Evolutionary conservation across 2,797 vertebrate species (phyloP).

Genomic region (Vireo griseus): DNA sequence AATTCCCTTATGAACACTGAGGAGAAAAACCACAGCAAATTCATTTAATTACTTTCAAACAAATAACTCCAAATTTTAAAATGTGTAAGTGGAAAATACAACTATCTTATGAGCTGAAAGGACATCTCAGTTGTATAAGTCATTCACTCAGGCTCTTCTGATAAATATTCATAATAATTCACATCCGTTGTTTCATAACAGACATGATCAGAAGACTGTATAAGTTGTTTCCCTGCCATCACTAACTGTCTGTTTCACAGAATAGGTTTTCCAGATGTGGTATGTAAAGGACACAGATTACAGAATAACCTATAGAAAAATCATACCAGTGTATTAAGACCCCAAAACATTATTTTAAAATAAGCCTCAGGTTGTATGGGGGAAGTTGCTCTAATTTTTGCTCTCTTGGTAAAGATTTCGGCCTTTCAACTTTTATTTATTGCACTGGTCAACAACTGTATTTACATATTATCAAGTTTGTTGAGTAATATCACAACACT

Average conservation of each 20-base stretch:
- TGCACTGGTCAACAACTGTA: not conserved
- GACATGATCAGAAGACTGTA: not conserved
- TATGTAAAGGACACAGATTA: not conserved
- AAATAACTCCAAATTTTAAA: not conserved
- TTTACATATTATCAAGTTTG: not conserved
- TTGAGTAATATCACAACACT: not conserved
- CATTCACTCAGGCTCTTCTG: not conserved
- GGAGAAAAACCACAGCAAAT: not conserved
- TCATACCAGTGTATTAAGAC: not conserved
- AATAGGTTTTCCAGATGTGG: not conserved
- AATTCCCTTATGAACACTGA: not conserved
- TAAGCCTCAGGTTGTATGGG: not conserved
- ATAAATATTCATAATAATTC: not conserved
- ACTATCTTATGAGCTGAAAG: not conserved
- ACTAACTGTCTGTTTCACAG: not conserved
- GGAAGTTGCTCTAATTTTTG: not conserved
- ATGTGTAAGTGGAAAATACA: not conserved
- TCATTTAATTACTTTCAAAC: not conserved
- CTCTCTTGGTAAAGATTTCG: not conserved
- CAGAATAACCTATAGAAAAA: not conserved
- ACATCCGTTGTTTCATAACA: not conserved
- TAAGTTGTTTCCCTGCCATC: not conserved
- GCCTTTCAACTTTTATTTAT: not conserved
- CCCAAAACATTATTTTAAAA: not conserved
- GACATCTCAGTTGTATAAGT: not conserved